A percentile compares a stretch with the other conserved stretches of the same genome.
Conservation (phyloP, 2,888 invertebrate species). For the Eupsilia transversa region DNA sequence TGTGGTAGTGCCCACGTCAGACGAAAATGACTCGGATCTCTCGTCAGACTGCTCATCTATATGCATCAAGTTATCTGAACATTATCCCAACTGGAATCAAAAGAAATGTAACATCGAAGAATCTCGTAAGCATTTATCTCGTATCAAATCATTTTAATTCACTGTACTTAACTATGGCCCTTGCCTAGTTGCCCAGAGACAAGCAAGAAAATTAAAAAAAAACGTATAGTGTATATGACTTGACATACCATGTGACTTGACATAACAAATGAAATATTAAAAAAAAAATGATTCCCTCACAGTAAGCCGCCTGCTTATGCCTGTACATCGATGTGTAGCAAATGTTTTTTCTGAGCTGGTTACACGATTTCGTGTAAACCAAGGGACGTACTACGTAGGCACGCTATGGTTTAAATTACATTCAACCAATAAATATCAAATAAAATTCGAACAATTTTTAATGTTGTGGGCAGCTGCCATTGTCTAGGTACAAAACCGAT, state of each 20-base stretch:
- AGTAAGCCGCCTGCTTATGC: too few species aligned
- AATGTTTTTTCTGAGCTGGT: conserved; percentile 69
- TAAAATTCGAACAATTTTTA: background rate
- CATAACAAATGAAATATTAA: too few species aligned
- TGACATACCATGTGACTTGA: too few species aligned
- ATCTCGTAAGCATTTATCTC: conserved; percentile 6
- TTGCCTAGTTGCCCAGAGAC: background rate
- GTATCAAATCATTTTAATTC: background rate
- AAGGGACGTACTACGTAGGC: conserved; percentile 53
- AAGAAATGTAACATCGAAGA: background rate
- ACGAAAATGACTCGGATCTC: conserved; percentile 61
- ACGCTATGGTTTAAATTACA: background rate
- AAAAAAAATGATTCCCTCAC: too few species aligned
- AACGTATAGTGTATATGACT: too few species aligned
- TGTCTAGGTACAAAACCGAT: background rate
- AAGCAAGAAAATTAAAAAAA: too few species aligned
- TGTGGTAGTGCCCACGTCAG: conserved; percentile 71
- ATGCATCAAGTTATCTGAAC: conserved; percentile 24
- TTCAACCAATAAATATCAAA: background rate
- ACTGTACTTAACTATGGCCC: background rate
- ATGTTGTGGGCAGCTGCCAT: background rate
- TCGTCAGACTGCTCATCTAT: conserved; percentile 24
- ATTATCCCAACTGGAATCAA: background rate
- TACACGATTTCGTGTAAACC: conserved; percentile 68
- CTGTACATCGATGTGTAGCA: conserved; percentile 62